Conservation (phyloP, 2,888 invertebrate genomes). For the Drosophila meridiana region DNA sequence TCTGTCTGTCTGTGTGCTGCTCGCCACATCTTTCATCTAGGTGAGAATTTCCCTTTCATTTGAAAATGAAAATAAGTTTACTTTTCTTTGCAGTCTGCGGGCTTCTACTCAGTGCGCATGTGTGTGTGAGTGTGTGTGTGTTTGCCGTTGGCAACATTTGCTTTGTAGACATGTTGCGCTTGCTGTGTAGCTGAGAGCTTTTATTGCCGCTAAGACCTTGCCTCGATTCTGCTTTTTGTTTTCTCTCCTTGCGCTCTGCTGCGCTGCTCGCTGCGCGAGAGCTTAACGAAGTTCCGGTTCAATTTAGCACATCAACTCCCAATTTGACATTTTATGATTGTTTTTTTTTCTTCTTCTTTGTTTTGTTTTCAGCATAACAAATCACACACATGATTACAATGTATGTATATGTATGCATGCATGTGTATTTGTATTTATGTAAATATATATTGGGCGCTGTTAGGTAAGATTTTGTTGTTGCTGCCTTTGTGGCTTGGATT, state of each 20-base stretch:
- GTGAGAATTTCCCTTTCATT: slow-evolving; percentile 84
- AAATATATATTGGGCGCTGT: slow-evolving; percentile 40
- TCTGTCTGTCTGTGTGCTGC: slow-evolving; percentile 10
- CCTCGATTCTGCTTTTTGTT: slow-evolving; percentile 6
- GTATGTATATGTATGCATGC: background rate
- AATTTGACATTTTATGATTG: slow-evolving; percentile 52
- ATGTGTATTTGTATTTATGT: slow-evolving; percentile 28
- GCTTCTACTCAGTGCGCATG: slow-evolving; percentile 3
- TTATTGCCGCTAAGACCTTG: slow-evolving; percentile 33
- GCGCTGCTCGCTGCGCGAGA: background rate
- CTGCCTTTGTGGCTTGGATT: slow-evolving; percentile 25
- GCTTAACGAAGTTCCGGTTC: slow-evolving; percentile 47
- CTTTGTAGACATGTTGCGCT: slow-evolving; percentile 24
- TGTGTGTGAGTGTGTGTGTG: slow-evolving; percentile 2
- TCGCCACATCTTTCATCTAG: slow-evolving; percentile 67
- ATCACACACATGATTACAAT: slow-evolving; percentile 42
- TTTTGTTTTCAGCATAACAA: slow-evolving; percentile 22
- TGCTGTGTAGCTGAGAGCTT: slow-evolving; percentile 13
- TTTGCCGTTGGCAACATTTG: slow-evolving; percentile 29
- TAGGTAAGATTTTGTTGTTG: slow-evolving; percentile 53
- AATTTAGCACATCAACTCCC: slow-evolving; percentile 45
- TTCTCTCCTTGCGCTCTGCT: background rate
- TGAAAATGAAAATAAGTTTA: slow-evolving; percentile 83
- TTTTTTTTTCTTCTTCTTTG: slow-evolving; percentile 3
- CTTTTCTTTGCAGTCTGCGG: slow-evolving; percentile 65